phyloP scores from a whole-genome alignment of 2,113 vertebrate genomes.

The Gnathonemus echidnorhynchus region DNA sequence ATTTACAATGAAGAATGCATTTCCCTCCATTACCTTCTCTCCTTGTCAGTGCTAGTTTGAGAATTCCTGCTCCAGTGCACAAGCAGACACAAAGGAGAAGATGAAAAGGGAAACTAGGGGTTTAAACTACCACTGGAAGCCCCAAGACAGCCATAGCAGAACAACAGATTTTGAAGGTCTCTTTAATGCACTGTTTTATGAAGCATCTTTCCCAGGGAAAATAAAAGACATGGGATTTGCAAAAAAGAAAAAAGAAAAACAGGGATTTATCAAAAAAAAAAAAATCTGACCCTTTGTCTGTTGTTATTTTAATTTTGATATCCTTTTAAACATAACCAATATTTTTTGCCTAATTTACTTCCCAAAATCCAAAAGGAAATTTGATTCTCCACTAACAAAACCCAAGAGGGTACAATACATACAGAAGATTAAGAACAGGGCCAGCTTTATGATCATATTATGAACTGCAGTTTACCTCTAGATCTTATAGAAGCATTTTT shows the following conservation, averaged over 20 bases:
- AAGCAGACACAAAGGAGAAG: not conserved
- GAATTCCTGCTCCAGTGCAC: not conserved
- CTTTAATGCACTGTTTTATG: not conserved
- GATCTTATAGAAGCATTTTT: not conserved
- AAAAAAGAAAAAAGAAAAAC: not conserved
- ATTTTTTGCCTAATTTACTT: not conserved
- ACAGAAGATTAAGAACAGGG: not conserved
- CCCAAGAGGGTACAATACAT: not conserved
- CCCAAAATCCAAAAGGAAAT: not conserved
- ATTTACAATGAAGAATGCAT: not conserved
- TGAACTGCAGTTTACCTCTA: not conserved
- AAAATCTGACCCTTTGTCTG: not conserved
- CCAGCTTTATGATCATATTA: not conserved
- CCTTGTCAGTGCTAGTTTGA: slow-evolving; percentile 2
- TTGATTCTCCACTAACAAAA: not conserved
- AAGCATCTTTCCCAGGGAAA: not conserved
- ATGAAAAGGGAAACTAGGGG: slow-evolving; percentile 5
- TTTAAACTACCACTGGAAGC: not conserved
- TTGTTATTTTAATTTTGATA: not conserved
- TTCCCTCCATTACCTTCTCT: not conserved
- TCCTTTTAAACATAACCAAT: not conserved
- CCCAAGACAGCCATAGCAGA: not conserved
- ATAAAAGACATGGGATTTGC: not conserved
- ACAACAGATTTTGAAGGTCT: not conserved
- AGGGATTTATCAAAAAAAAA: not conserved